Percentiles rank a stretch among this genome's conserved stretches.
phyloP scores from a whole-genome alignment of 2,888 invertebrate species.

The Drosophila ezoana region DNA sequence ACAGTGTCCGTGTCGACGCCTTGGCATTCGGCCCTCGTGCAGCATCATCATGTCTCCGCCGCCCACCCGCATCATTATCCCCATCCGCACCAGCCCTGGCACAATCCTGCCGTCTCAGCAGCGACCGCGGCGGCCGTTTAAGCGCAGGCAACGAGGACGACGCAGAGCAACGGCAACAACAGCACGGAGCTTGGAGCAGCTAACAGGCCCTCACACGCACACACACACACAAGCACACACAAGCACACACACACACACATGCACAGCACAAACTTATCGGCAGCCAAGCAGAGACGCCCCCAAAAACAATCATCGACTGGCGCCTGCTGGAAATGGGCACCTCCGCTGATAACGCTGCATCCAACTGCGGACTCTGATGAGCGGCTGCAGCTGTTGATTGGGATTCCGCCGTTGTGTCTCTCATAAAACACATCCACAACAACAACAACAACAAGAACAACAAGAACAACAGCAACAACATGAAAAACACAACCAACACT shows the following conservation, averaged over 20 bases:
- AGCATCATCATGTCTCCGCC: slow-evolving; percentile 80
- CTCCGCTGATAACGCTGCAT: slow-evolving; percentile 22
- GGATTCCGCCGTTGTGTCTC: slow-evolving; percentile 30
- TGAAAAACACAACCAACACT: slow-evolving; percentile 59
- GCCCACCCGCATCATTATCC: slow-evolving; percentile 83
- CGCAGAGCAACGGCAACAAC: slow-evolving; percentile 13
- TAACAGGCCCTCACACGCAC: slow-evolving; percentile 3
- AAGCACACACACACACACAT: slow-evolving; percentile 1
- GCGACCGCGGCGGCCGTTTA: slow-evolving; percentile 83
- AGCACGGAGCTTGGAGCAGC: slow-evolving; percentile 20
- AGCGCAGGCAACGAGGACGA: slow-evolving; percentile 32
- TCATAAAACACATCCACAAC: slow-evolving; percentile 59
- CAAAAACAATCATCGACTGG: slow-evolving; percentile 22
- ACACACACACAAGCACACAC: slow-evolving; percentile 23
- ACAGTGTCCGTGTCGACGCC: slow-evolving; percentile 84
- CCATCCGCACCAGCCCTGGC: slow-evolving; percentile 85
- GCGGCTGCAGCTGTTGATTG: slow-evolving; percentile 26
- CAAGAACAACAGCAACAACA: slow-evolving; percentile 40
- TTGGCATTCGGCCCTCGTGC: slow-evolving; percentile 85
- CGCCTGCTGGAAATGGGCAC: slow-evolving; percentile 13
- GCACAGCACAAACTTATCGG: slow-evolving; percentile 22
- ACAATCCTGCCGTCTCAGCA: slow-evolving; percentile 84
- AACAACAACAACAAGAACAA: slow-evolving; percentile 34
- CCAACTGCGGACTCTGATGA: slow-evolving; percentile 25
- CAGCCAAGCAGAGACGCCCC: slow-evolving; percentile 41